phyloP scores from a whole-genome alignment of 2,113 vertebrate species.

The Ellobius talpinus region DNA sequence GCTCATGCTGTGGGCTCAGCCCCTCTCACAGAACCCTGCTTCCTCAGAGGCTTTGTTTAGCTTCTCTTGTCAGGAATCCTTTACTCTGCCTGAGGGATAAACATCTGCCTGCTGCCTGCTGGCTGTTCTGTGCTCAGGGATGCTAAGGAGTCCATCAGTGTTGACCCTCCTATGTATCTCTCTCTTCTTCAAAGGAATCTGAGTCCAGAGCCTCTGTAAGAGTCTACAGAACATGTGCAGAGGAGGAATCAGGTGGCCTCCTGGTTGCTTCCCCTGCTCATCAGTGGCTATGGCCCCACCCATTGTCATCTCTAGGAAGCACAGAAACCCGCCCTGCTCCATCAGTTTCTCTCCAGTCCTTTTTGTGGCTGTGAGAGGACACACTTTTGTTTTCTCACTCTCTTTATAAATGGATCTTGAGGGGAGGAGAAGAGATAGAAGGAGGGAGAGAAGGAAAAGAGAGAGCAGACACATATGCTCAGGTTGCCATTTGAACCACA shows the following conservation, averaged over 20 bases:
- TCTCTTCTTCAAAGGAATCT: neutral
- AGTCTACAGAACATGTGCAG: accelerated
- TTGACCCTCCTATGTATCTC: neutral
- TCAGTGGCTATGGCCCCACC: no score
- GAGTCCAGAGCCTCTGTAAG: neutral
- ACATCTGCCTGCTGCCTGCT: neutral
- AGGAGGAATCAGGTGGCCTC: neutral
- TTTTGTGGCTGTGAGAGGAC: neutral
- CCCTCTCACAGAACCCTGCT: neutral
- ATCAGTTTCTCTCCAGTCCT: neutral
- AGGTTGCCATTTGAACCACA: neutral
- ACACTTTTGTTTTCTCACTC: neutral
- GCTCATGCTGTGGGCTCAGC: neutral
- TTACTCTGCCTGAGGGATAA: slow-evolving; percentile 33
- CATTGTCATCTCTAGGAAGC: neutral
- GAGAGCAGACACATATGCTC: neutral
- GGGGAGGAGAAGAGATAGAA: neutral
- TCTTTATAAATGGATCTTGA: neutral
- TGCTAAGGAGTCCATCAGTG: neutral
- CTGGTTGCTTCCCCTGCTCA: accelerated
- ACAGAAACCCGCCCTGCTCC: neutral
- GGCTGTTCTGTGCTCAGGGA: neutral
- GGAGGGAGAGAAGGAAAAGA: neutral
- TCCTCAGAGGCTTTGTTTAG: neutral
- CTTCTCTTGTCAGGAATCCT: neutral